Evolutionary conservation across 1,140 invertebrate genomes (phyloP).

Genomic region (Odontomachus brunneus): DNA sequence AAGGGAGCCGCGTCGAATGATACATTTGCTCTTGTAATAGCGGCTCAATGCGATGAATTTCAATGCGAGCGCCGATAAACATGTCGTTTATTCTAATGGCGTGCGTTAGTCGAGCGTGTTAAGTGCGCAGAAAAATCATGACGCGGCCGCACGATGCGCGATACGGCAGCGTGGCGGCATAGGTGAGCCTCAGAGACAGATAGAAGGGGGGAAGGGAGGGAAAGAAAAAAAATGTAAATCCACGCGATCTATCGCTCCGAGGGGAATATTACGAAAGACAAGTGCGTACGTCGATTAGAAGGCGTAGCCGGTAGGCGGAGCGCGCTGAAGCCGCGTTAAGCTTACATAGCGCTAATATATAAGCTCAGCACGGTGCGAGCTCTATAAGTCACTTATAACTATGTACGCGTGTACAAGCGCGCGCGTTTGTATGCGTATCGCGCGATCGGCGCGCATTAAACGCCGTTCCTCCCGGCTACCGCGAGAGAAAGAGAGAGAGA

Average conservation of each 20-base stretch:
- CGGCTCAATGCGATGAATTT: neutral
- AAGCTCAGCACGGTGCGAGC: constrained; percentile 3
- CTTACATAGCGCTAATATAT: constrained; percentile 67
- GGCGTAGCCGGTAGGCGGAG: constrained; percentile 76
- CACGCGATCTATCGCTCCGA: constrained; percentile 28
- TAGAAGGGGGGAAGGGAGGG: neutral
- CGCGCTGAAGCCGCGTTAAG: constrained; percentile 70
- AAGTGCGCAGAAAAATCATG: constrained; percentile 37
- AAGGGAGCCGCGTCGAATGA: neutral
- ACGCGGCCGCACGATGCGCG: neutral
- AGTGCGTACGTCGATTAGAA: constrained; percentile 75
- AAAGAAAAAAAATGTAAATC: constrained; percentile 33
- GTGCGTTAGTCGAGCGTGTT: neutral
- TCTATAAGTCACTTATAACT: constrained; percentile 48
- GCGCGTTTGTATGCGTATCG: constrained; percentile 58
- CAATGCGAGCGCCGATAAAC: neutral
- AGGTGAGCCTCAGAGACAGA: no score
- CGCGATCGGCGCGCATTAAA: constrained; percentile 59
- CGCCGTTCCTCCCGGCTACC: constrained; percentile 50
- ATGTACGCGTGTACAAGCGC: neutral
- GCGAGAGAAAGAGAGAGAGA: neutral
- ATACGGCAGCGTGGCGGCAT: neutral
- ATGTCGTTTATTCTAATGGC: neutral
- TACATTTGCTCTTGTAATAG: neutral
- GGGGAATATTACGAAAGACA: constrained; percentile 66